These are phyloP conservation scores for Lacerta viridis DNA, from an alignment of 2,797 vertebrate genomes.

Conservation along the genomic window DNA sequence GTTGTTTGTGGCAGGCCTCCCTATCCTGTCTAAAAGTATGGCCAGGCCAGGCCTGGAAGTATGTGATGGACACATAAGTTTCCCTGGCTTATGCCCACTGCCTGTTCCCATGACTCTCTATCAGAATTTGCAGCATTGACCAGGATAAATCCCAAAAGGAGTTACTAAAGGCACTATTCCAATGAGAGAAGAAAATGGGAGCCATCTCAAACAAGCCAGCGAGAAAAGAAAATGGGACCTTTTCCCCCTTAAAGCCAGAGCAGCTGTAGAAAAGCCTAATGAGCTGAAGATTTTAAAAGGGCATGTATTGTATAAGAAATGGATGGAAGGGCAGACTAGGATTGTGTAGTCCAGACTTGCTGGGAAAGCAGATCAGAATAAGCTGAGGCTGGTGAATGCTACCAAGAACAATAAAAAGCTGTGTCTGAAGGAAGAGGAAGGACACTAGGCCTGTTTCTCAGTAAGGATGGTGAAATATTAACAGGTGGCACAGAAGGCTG, in stretches of 20 bases:
- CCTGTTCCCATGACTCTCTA: neutral
- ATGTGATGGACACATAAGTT: neutral
- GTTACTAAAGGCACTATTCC: constrained; percentile 13
- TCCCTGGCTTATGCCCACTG: too few species aligned
- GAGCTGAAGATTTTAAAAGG: neutral
- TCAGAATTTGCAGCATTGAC: neutral
- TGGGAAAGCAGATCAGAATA: neutral
- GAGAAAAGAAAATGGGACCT: neutral
- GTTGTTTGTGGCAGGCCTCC: neutral
- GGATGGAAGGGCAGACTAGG: neutral
- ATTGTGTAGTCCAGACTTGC: neutral
- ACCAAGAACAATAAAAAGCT: neutral
- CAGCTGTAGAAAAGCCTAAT: neutral
- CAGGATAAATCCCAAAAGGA: neutral
- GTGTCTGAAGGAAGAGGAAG: neutral
- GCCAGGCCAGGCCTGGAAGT: neutral
- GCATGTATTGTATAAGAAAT: neutral
- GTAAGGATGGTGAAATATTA: neutral
- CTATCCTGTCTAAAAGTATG: neutral
- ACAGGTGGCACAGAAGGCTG: neutral
- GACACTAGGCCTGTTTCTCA: neutral
- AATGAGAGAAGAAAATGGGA: neutral
- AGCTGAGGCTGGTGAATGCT: neutral
- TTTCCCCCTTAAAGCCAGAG: neutral
- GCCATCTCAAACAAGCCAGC: neutral